These are phyloP conservation scores for Theretra japonica DNA, from an alignment of 2,888 invertebrate species.

Conservation along the genomic window DNA sequence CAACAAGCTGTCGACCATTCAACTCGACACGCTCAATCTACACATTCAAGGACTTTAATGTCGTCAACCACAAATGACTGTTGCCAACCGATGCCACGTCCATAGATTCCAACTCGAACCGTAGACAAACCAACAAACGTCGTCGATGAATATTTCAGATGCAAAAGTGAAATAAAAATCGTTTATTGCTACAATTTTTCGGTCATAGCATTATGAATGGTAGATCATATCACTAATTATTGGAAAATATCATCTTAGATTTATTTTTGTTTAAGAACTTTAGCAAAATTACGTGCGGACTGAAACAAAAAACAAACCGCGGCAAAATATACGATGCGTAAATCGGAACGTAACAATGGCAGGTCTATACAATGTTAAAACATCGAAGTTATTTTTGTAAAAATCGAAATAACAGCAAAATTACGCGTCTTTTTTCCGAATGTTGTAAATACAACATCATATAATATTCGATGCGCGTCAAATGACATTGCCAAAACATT, in stretches of 20 bases:
- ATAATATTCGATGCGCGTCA: conserved; percentile 51
- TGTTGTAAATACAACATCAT: conserved; percentile 57
- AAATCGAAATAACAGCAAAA: conserved; percentile 30
- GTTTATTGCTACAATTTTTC: background rate
- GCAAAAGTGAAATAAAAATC: too few species aligned
- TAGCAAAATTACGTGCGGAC: background rate
- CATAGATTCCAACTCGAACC: background rate
- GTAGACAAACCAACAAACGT: background rate
- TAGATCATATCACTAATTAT: too few species aligned
- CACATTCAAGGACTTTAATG: background rate
- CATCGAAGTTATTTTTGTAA: background rate
- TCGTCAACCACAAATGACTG: background rate
- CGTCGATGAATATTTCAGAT: too few species aligned
- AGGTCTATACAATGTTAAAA: background rate
- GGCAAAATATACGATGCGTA: conserved; percentile 3
- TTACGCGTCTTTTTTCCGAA: conserved; percentile 43
- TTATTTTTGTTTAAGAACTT: too few species aligned
- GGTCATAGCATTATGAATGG: too few species aligned
- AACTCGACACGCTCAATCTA: background rate
- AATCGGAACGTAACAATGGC: conserved; percentile 10
- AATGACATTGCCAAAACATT: conserved; percentile 39
- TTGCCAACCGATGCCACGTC: conserved; percentile 12
- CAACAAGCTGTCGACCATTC: background rate
- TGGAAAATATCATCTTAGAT: too few species aligned
- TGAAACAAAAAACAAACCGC: background rate